Percentiles rank a stretch among this genome's conserved stretches.
phyloP scores from a whole-genome alignment of 2,888 invertebrate species.

The Dusona sp. region DNA sequence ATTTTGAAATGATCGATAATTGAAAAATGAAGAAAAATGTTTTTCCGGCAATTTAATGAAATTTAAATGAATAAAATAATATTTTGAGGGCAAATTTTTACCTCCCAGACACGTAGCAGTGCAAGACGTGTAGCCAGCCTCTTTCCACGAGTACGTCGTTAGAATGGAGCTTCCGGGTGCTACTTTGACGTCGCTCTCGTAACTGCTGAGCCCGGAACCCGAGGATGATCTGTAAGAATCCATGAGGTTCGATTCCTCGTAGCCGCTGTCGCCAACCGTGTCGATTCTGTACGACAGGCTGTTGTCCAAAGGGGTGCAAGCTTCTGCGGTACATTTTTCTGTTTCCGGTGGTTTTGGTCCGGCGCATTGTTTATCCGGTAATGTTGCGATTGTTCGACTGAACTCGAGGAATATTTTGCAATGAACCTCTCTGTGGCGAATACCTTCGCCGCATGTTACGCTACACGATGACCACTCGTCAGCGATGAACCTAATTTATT shows the following conservation, averaged over 20 bases:
- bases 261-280: conserved; percentile 83
- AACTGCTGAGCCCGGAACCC: conserved; percentile 72
- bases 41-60: too few relatives aligned
- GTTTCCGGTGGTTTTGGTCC: conserved; percentile 93
- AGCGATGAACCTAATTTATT: conserved; percentile 90
- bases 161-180: conserved; percentile 90
- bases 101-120: conserved; percentile 97
- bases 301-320: conserved; percentile 86
- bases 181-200: conserved; percentile 86
- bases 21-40: too few relatives aligned
- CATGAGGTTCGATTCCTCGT: conserved; percentile 82
- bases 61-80: not conserved
- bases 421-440: conserved; percentile 93
- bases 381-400: conserved; percentile 93
- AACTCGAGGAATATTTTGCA: conserved; percentile 98
- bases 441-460: conserved; percentile 95
- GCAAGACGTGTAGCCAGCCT: conserved; percentile 96
- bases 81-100: conserved; percentile 81
- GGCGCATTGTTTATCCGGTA: conserved; percentile 95
- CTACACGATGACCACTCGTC: conserved; percentile 98
- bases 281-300: conserved; percentile 83
- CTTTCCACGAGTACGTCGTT: conserved; percentile 95
- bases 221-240: conserved; percentile 81
- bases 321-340: conserved; percentile 92
- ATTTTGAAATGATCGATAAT: not conserved